Evolutionary conservation across 2,888 invertebrate genomes (phyloP), one percentile per base, ranked within the genome.

Genomic region (Lasius fuliginosus): DNA sequence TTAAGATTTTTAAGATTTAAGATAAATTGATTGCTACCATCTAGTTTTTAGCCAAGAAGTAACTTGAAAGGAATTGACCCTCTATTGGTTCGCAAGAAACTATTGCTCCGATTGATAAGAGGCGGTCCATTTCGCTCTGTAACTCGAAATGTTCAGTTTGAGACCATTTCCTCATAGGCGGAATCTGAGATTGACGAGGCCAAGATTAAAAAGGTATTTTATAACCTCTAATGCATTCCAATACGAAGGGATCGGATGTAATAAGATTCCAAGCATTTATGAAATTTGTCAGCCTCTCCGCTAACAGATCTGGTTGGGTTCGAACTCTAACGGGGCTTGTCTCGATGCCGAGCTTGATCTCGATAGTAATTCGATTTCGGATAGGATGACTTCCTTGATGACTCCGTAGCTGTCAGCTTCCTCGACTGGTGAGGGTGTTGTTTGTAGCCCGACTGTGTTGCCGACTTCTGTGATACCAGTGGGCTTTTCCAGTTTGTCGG

Each of bases 401-500:
- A 15, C 5, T 40, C 4, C 1, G 23, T 0, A n/a, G 42, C 0
- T 8, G 67, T 27, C 23, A 11, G 15, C 42, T 40, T 36, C 27
- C 6, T 42, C 15, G 23, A 15, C 5, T 42, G 23, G 2, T 42
- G 27, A 23, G 23, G 23, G 1, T 23, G 42, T 3, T 23, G 15
- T 8, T 67, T 67, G 23, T 15, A 6, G 15, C 42, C 67, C 67
- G 23, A 12, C 2, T 42, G 42, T 1, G 42, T 40, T 27, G 67
- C 15, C 42, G 67, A 23, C 15, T 27, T 67, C 65, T 27, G 40
- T 15, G 30, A 12, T 27, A 18, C 42, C 12, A 9, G 1, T 8
- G 67, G 23, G 67, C 42, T 23, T 8, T 67, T 67, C 42, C n/a
- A 65, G 42, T 65, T 67, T 67, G 15, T 40, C 40, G n/a, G 8